These are phyloP conservation scores for Euleptes europaea DNA, from an alignment of 2,113 vertebrate genomes.

Conservation along the genomic window DNA sequence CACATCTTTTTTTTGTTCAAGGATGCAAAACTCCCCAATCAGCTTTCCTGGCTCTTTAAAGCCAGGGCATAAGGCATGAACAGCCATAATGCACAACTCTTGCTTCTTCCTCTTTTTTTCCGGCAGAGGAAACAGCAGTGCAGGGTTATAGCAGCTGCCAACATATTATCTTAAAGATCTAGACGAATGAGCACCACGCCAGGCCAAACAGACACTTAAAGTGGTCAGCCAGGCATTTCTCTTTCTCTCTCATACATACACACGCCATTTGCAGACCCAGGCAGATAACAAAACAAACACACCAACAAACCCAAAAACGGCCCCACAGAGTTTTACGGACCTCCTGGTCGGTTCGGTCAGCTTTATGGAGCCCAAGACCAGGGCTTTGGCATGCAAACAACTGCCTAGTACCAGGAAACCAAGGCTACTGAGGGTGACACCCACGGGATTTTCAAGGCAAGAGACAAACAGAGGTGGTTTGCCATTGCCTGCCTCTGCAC, in stretches of 20 bases:
- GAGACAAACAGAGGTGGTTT: too few relatives aligned
- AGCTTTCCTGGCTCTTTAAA: not conserved
- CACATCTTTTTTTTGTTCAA: not conserved
- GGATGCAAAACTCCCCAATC: not conserved
- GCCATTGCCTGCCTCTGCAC: too few relatives aligned
- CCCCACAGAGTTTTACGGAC: not conserved
- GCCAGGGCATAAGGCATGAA: not conserved
- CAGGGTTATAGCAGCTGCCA: not conserved
- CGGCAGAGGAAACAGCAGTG: not conserved
- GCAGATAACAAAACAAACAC: not conserved
- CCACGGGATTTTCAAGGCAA: too few relatives aligned
- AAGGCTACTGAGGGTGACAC: too few relatives aligned
- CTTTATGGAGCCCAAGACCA: not conserved
- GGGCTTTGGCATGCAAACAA: too few relatives aligned
- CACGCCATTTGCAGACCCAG: not conserved
- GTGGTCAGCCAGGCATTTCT: not conserved
- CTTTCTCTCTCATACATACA: too few relatives aligned
- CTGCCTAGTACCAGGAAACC: too few relatives aligned
- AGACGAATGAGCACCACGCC: not conserved
- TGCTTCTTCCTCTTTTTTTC: not conserved
- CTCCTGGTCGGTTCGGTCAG: not conserved
- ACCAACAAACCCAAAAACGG: too few relatives aligned
- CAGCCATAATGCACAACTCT: not conserved
- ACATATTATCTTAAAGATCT: not conserved
- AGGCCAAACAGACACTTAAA: not conserved